Evolutionary conservation across 2,113 vertebrate species (phyloP).

Genomic region (Callipepla californica): DNA sequence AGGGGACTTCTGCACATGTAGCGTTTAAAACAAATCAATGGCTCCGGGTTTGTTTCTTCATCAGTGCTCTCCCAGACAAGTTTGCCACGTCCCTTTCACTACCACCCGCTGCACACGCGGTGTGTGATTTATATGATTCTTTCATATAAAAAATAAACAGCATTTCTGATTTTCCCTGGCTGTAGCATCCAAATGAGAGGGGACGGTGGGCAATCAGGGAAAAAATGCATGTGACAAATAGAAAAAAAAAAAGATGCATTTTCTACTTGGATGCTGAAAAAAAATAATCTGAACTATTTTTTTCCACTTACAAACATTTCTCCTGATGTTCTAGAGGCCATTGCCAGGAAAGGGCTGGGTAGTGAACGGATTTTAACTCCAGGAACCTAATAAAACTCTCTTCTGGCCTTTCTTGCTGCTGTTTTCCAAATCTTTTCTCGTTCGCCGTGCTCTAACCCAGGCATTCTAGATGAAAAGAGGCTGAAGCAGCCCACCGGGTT

Average conservation of each 20-base stretch:
- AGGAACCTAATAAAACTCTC: background rate
- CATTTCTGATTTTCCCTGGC: background rate
- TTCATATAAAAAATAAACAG: background rate
- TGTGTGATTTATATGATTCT: background rate
- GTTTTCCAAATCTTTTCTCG: background rate
- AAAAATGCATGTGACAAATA: background rate
- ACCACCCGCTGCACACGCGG: background rate
- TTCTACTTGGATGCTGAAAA: background rate
- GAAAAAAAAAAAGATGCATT: background rate
- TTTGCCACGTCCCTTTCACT: background rate
- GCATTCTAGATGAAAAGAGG: background rate
- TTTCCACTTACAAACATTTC: conserved; percentile 15
- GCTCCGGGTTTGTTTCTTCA: background rate
- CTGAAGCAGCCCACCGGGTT: background rate
- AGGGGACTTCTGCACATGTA: background rate
- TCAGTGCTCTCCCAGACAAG: background rate
- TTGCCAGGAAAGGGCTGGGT: background rate
- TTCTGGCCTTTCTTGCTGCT: background rate
- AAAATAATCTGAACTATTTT: background rate
- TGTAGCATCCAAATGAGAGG: background rate
- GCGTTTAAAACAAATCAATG: background rate
- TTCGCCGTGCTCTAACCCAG: background rate
- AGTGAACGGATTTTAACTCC: background rate
- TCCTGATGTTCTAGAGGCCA: background rate
- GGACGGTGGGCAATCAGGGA: background rate